Evolutionary conservation across 1,140 invertebrate species (phyloP).

Genomic region (Brachionus plicatilis): DNA sequence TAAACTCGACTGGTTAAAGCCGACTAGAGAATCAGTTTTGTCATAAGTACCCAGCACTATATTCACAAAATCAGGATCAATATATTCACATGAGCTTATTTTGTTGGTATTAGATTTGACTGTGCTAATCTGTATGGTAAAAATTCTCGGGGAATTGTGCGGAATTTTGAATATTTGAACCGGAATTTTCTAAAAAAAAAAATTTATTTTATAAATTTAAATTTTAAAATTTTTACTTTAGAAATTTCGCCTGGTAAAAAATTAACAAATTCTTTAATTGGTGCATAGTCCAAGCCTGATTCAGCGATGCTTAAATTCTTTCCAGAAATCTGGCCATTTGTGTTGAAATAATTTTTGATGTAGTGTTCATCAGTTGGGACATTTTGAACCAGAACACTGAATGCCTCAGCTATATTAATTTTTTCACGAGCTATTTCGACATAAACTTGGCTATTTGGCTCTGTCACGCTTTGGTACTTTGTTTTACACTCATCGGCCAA

Average conservation of each 20-base stretch:
- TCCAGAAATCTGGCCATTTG: background rate
- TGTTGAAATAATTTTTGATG: constrained; percentile 6
- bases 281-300: background rate
- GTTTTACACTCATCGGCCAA: constrained; percentile 3
- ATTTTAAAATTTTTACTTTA: background rate
- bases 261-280: background rate
- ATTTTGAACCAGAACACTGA: constrained; percentile 14
- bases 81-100: background rate
- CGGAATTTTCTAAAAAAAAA: background rate
- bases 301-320: constrained; percentile 14
- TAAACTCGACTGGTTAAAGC: background rate
- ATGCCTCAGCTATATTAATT: background rate
- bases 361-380: background rate
- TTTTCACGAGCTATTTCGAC: constrained; percentile 12
- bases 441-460: background rate
- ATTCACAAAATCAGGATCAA: constrained; percentile 23
- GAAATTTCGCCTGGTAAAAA: constrained; percentile 17
- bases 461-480: background rate
- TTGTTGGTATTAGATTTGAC: background rate
- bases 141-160: background rate
- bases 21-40: background rate
- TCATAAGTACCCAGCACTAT: background rate
- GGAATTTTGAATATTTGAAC: background rate
- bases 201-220: background rate
- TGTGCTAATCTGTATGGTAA: background rate